Evolutionary conservation across 2,113 vertebrate genomes (phyloP).

Genomic region (Chunga burmeisteri): DNA sequence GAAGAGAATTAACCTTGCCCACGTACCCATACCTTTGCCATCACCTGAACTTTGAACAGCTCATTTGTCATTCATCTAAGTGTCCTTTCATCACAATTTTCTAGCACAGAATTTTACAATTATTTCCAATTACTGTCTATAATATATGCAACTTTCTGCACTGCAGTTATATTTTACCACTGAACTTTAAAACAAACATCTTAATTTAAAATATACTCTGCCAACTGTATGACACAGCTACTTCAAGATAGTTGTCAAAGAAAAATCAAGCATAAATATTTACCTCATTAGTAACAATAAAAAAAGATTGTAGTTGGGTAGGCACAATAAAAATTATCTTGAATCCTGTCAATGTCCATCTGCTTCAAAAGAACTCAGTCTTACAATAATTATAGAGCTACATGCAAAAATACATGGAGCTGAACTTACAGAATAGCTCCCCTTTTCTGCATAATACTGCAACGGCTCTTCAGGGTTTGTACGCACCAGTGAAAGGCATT

Average conservation of each 20-base stretch:
- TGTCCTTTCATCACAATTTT: constrained; percentile 32
- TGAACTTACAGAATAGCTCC: background rate
- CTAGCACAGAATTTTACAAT: constrained; percentile 1
- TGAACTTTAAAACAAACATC: constrained; percentile 45
- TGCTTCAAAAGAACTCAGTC: constrained; percentile 33
- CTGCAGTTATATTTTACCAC: constrained; percentile 6
- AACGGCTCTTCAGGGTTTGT: background rate
- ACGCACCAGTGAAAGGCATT: constrained; percentile 3
- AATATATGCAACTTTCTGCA: constrained; percentile 19
- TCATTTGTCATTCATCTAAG: constrained; percentile 43
- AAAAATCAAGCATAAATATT: constrained; percentile 73
- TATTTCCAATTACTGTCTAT: constrained; percentile 25
- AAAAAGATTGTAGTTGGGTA: constrained; percentile 39
- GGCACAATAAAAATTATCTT: constrained; percentile 61
- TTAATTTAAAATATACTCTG: constrained; percentile 67
- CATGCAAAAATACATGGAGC: background rate
- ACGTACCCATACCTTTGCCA: constrained; percentile 7
- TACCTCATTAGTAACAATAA: constrained; percentile 71
- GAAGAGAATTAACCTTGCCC: constrained; percentile 8
- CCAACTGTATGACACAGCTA: constrained; percentile 39
- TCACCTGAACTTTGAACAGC: background rate
- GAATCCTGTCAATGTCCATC: constrained; percentile 55
- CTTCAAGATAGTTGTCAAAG: constrained; percentile 61
- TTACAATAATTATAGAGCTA: constrained; percentile 13
- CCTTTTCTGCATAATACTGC: background rate